A percentile compares a stretch with the other conserved stretches of the same genome.
Conservation (phyloP, 2,113 vertebrate species). For the Cervus canadensis region DNA sequence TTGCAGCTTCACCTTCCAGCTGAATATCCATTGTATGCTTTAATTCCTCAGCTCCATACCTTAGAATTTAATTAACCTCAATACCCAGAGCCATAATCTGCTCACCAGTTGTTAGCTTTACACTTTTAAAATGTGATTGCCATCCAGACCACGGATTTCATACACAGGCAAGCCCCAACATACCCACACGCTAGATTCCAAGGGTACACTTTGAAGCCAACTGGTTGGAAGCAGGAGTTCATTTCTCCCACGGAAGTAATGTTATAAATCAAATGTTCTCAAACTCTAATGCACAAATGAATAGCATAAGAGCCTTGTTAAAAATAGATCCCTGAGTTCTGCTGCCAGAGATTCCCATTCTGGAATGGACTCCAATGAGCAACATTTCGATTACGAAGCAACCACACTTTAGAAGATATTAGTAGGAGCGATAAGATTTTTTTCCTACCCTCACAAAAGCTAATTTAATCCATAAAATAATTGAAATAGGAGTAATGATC, state of each 20-base stretch:
- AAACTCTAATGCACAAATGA: neutral
- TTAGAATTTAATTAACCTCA: constrained; percentile 11
- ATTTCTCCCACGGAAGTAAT: neutral
- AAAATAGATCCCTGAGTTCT: constrained; percentile 9
- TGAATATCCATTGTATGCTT: neutral
- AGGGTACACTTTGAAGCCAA: neutral
- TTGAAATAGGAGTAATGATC: neutral
- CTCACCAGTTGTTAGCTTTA: neutral
- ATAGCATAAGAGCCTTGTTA: neutral
- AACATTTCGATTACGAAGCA: constrained; percentile 1
- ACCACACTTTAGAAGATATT: neutral
- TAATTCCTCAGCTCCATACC: neutral
- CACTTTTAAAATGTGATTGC: neutral
- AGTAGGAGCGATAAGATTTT: neutral
- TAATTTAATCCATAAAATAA: neutral
- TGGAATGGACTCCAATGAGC: neutral
- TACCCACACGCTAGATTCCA: neutral
- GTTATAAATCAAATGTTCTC: neutral
- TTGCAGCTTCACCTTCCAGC: neutral
- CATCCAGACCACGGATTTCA: neutral
- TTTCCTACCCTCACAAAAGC: neutral
- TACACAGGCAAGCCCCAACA: neutral
- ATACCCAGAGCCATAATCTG: neutral
- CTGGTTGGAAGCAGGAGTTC: neutral
- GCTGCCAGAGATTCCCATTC: neutral